These are phyloP conservation scores for Drosophila nigricruria DNA, from an alignment of 2,888 invertebrate genomes.

Conservation along the genomic window DNA sequence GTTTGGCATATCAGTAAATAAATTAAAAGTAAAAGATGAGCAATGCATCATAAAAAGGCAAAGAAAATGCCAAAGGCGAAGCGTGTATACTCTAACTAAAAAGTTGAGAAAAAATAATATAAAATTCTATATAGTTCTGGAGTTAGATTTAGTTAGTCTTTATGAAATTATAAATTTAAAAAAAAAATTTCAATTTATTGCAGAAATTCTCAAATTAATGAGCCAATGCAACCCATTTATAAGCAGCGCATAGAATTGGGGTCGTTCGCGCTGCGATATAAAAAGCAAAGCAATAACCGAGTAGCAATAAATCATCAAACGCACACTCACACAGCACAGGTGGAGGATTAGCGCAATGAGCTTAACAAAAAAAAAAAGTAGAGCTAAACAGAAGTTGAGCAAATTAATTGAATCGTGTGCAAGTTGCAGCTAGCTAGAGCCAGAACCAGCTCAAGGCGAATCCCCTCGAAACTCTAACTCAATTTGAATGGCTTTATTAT, in stretches of 20 bases:
- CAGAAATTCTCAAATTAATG: neutral
- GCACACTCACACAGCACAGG: slow-evolving; percentile 6
- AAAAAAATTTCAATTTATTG: neutral
- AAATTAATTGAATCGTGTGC: slow-evolving; percentile 11
- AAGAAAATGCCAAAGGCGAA: neutral
- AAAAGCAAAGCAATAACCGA: slow-evolving; percentile 57
- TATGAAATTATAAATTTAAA: neutral
- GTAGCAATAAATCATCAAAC: slow-evolving; percentile 62
- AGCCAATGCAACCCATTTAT: slow-evolving; percentile 21
- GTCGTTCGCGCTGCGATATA: slow-evolving; percentile 14
- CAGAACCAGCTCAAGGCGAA: neutral
- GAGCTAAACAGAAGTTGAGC: slow-evolving; percentile 25
- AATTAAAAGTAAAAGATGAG: slow-evolving; percentile 63
- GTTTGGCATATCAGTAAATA: slow-evolving; percentile 66
- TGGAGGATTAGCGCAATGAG: slow-evolving; percentile 25
- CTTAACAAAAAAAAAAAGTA: neutral
- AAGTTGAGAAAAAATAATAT: no score
- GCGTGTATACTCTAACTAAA: slow-evolving; percentile 7
- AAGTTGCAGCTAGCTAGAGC: neutral
- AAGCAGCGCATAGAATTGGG: slow-evolving; percentile 13
- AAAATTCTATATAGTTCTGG: no score
- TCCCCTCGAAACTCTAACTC: neutral
- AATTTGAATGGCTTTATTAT: slow-evolving; percentile 32
- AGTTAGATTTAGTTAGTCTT: no score
- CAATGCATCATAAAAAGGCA: slow-evolving; percentile 45